These are phyloP conservation scores for Lycocerus yunnanus DNA, from an alignment of 2,888 invertebrate genomes.

Conservation along the genomic window DNA sequence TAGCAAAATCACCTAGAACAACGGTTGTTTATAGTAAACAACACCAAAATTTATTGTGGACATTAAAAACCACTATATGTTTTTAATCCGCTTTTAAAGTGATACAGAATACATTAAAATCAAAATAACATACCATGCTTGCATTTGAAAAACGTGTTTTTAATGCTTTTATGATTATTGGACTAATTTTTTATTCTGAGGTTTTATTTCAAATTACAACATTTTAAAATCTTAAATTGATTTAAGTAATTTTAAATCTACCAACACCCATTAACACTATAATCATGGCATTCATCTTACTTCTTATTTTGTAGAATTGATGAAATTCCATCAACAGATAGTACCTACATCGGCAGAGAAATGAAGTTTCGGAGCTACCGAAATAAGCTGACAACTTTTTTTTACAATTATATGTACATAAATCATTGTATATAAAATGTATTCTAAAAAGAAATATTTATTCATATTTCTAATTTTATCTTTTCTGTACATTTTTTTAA, in stretches of 20 bases:
- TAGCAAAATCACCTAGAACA: conserved; percentile 22
- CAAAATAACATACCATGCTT: conserved; percentile 5
- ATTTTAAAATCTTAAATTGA: neutral
- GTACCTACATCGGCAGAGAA: neutral
- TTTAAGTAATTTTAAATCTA: neutral
- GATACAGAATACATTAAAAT: conserved; percentile 27
- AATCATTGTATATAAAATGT: too few species aligned
- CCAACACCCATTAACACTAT: neutral
- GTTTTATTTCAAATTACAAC: neutral
- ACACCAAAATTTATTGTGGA: conserved; percentile 24
- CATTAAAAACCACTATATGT: conserved; percentile 34
- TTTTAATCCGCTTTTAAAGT: conserved; percentile 30
- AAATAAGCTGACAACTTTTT: too few species aligned
- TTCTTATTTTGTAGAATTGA: neutral
- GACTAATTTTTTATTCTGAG: neutral
- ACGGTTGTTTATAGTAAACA: conserved; percentile 18
- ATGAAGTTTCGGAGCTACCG: neutral
- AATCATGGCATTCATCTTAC: neutral
- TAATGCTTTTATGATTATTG: neutral
- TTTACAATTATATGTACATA: too few species aligned
- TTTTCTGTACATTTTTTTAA: too few species aligned
- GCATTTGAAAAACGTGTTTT: neutral
- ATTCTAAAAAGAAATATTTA: too few species aligned
- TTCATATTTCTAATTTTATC: too few species aligned
- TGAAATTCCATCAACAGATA: too few species aligned